phyloP scores from a whole-genome alignment of 2,888 invertebrate species.

The Neoaliturus tenellus region DNA sequence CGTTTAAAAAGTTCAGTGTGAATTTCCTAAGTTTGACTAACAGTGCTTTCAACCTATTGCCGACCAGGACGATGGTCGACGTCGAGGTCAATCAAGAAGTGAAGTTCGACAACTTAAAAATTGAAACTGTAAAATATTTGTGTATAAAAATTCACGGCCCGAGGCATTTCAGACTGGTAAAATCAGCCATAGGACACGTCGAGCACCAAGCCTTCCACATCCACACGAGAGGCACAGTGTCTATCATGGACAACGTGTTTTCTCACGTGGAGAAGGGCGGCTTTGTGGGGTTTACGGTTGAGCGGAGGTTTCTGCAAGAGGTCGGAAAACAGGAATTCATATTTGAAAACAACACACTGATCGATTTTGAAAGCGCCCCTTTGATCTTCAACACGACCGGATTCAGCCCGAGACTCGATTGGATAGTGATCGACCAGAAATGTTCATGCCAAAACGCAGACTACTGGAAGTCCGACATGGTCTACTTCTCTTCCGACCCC shows the following conservation, averaged over 20 bases:
- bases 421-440: slow-evolving; percentile 76
- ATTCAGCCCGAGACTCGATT: slow-evolving; percentile 76
- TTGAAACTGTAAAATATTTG: slow-evolving; percentile 80
- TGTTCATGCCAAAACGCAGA: slow-evolving; percentile 77
- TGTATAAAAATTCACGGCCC: slow-evolving; percentile 82
- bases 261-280: slow-evolving; percentile 77
- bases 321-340: slow-evolving; percentile 73
- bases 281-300: slow-evolving; percentile 76
- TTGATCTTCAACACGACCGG: slow-evolving; percentile 77
- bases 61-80: slow-evolving; percentile 75
- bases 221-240: slow-evolving; percentile 77
- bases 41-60: slow-evolving; percentile 73
- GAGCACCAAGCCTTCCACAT: slow-evolving; percentile 82
- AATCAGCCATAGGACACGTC: slow-evolving; percentile 76
- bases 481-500: slow-evolving; percentile 61
- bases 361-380: slow-evolving; percentile 76
- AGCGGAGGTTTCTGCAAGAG: slow-evolving; percentile 64
- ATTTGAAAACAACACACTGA: slow-evolving; percentile 81
- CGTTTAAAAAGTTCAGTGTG: slow-evolving; percentile 87
- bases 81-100: slow-evolving; percentile 82
- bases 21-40: slow-evolving; percentile 80
- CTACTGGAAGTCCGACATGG: slow-evolving; percentile 64
- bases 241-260: slow-evolving; percentile 81
- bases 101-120: slow-evolving; percentile 79
- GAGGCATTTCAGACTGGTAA: slow-evolving; percentile 78